These are phyloP conservation scores for Brachycybe producta DNA, from an alignment of 2,888 invertebrate species.

Conservation along the genomic window DNA sequence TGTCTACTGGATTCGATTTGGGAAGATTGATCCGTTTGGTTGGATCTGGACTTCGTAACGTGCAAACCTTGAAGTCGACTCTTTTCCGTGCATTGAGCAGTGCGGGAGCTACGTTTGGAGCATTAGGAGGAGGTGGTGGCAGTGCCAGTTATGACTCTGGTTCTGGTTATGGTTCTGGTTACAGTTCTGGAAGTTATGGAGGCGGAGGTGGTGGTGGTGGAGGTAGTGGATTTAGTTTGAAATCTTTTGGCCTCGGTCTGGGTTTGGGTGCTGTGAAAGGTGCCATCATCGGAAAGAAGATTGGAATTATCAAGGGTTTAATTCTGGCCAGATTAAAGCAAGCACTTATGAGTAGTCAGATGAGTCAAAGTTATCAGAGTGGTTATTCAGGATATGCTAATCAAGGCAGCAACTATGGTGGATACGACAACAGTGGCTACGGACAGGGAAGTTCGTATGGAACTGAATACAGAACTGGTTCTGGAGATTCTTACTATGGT, in stretches of 20 bases:
- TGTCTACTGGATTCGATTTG: not conserved
- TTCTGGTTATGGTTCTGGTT: not conserved
- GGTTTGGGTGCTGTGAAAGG: constrained; percentile 4
- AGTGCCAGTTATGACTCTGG: not conserved
- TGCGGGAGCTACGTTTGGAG: not conserved
- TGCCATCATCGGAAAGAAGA: not conserved
- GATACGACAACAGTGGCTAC: not conserved
- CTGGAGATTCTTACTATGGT: not conserved
- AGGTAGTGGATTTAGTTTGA: not conserved
- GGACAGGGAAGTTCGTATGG: not conserved
- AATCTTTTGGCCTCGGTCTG: constrained; percentile 1
- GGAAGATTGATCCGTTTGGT: constrained; percentile 3
- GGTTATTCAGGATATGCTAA: not conserved
- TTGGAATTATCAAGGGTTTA: constrained; percentile 3
- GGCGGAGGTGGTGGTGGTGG: not conserved
- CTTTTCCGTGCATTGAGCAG: no score
- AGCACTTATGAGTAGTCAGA: not conserved
- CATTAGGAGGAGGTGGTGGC: constrained; percentile 1
- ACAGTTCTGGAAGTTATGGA: not conserved
- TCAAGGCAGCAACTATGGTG: not conserved
- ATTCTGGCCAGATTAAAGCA: constrained; percentile 2
- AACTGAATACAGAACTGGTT: not conserved
- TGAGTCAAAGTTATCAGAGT: not conserved
- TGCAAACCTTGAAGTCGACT: no score
- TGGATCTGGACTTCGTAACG: constrained; percentile 4